Evolutionary conservation across 2,113 vertebrate genomes (phyloP), one percentile per base, ranked within the genome.

Genomic region (Cyprichromis sp.): DNA sequence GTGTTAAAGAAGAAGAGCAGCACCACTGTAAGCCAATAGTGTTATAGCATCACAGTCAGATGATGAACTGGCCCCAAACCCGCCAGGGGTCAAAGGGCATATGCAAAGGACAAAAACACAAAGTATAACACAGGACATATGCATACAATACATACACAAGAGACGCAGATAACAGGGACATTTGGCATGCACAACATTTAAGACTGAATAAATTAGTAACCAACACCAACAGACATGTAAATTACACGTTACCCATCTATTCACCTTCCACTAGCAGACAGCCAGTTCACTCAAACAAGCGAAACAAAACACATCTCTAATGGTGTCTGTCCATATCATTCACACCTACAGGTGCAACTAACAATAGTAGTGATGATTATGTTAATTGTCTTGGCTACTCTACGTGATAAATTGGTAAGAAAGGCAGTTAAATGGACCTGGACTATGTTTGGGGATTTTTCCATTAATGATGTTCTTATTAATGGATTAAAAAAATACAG

Each of bases 1-100:
- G 97, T 97, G 96, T 97, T 97, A 98, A 98, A 98, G 97, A 98
- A 99, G 97, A 99, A 98, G 98, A 97, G 97, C 97, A 98, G 97
- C 97, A 97, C 96, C 97, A 97, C 97, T 97, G 97, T 99, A 97
- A 99, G 98, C 98, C 97, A 98, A 97, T 94, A 97, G 97, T 96
- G 97, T 97, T 97, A 96, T 93, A 97, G 96, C 96, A 97, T 97
- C 97, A 97, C 95, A 94, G 95, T 97, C 96, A 97, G 96, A 96
- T 96, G 93, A 96, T 93, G 94, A 96, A 95, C 94, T 94, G 94
- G 93, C 91, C 87, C 87, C 71, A 86, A 21, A 86, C 94, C 95
- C 95, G 5, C 93, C 90, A 88, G 94, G 95, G 95, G 91, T 90
- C 91, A 86, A 89, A 89, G 92, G 94, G 86, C 92, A 79, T n/a